phyloP scores from a whole-genome alignment of 2,888 invertebrate species.

The Muscina levida region DNA sequence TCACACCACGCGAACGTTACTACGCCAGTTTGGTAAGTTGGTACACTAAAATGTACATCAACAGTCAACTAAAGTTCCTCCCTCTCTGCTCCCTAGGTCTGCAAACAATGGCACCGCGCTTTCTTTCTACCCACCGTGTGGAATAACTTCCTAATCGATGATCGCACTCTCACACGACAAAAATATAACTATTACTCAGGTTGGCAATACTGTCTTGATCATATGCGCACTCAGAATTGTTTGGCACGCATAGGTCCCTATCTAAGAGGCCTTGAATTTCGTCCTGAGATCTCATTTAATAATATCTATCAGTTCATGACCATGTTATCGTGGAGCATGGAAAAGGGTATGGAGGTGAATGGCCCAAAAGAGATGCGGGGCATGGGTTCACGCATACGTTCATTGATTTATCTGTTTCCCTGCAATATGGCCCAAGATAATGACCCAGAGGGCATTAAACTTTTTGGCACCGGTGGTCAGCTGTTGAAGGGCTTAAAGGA shows the following conservation, averaged over 20 bases:
- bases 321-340: slow-evolving; percentile 88
- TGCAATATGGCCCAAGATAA: slow-evolving; percentile 86
- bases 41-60: background rate
- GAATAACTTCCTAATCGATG: slow-evolving; percentile 86
- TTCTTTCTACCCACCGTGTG: slow-evolving; percentile 89
- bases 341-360: slow-evolving; percentile 78
- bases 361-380: slow-evolving; percentile 76
- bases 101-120: slow-evolving; percentile 83
- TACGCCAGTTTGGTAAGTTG: slow-evolving; percentile 86
- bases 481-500: slow-evolving; percentile 84
- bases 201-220: slow-evolving; percentile 87
- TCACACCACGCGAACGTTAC: slow-evolving; percentile 86
- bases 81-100: slow-evolving; percentile 72
- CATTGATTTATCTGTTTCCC: slow-evolving; percentile 86
- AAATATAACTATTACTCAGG: slow-evolving; percentile 91
- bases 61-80: background rate
- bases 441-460: slow-evolving; percentile 83
- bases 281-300: slow-evolving; percentile 88
- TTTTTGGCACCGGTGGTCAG: slow-evolving; percentile 90
- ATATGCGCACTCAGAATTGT: slow-evolving; percentile 86
- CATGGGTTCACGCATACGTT: slow-evolving; percentile 82
- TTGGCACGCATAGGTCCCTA: slow-evolving; percentile 85
- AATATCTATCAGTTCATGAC: slow-evolving; percentile 92
- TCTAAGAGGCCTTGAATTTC: slow-evolving; percentile 85
- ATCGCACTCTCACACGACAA: slow-evolving; percentile 86